Evolutionary conservation across 2,888 invertebrate species (phyloP), one percentile per base, ranked within the genome.

Genomic region (Pandemis corylana): DNA sequence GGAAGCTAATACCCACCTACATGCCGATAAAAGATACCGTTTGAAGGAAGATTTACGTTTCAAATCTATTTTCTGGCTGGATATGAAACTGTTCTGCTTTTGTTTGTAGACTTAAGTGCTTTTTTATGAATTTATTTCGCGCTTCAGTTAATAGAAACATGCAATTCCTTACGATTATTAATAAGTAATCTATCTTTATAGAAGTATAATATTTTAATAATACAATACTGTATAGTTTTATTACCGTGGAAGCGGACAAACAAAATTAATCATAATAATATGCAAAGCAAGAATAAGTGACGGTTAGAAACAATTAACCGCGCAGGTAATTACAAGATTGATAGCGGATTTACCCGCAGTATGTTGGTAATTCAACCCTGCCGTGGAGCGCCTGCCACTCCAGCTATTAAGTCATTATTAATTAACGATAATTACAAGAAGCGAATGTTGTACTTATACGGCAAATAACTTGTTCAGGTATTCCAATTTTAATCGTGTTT

Each of bases 1-100:
- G 82, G 84, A 87, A 87, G 86, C 85, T 86, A 87, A 87, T 86
- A 85, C 75, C 62, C 66, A 75, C 72, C 68, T 73, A 78, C 85
- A 87, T 82, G 84, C 80, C 80, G 81, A 83, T 79, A 81, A 81
- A 83, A 82, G 79, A 81, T 80, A 81, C 67, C 72, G 67, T 73
- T 75, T 68, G 76, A 75, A 72, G 71, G 65, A 46, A 67, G 70
- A 75, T 67, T 66, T 75, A 75, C 65, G 70, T 44, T 62, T 51
- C 49, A 36, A 64, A 69, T 69, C 62, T 53, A 51, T 65, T 69
- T 51, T 61, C 44, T 53, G 28, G 15, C 51, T 62, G 44, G 36
- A 28, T 70, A 61, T 73, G 64, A 64, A 46, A 28, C 13, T 41
- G 41, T 7, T 46, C 9, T 20, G 36, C 44, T 42, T 42, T 62